Evolutionary conservation across 2,888 invertebrate genomes (phyloP).

Genomic region (Bellardia pandia): DNA sequence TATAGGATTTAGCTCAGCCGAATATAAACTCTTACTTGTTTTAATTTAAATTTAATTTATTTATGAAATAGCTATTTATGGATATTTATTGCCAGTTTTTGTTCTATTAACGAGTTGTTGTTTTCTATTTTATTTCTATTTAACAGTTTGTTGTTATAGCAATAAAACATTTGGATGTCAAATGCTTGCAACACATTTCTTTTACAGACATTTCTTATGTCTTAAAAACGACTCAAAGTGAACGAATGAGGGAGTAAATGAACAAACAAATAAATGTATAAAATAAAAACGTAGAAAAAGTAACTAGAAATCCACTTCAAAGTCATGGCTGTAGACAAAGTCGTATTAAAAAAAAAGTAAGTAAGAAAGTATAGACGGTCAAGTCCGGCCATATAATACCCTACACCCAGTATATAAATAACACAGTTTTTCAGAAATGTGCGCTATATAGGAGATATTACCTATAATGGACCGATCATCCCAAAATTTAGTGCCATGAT

Average conservation of each 20-base stretch:
- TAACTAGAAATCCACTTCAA: constrained; percentile 17
- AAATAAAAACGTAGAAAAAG: not conserved
- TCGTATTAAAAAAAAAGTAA: not conserved
- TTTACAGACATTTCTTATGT: constrained; percentile 9
- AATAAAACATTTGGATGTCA: constrained; percentile 29
- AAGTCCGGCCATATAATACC: no score
- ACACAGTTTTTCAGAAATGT: no score
- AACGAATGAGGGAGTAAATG: not conserved
- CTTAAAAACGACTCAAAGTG: not conserved
- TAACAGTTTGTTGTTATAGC: not conserved
- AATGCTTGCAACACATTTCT: constrained; percentile 9
- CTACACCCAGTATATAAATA: no score
- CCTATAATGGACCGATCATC: no score
- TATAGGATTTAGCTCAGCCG: no score
- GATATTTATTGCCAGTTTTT: constrained; percentile 5
- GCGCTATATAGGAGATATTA: no score
- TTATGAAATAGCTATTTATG: not conserved
- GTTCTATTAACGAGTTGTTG: not conserved
- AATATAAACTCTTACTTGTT: not conserved
- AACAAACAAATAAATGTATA: not conserved
- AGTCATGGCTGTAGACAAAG: not conserved
- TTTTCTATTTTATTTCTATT: not conserved
- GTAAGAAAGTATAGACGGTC: no score
- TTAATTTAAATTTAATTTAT: not conserved
- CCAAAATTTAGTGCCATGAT: no score